Conservation (phyloP, 2,113 vertebrate genomes). For the Engraulis encrasicolus region DNA sequence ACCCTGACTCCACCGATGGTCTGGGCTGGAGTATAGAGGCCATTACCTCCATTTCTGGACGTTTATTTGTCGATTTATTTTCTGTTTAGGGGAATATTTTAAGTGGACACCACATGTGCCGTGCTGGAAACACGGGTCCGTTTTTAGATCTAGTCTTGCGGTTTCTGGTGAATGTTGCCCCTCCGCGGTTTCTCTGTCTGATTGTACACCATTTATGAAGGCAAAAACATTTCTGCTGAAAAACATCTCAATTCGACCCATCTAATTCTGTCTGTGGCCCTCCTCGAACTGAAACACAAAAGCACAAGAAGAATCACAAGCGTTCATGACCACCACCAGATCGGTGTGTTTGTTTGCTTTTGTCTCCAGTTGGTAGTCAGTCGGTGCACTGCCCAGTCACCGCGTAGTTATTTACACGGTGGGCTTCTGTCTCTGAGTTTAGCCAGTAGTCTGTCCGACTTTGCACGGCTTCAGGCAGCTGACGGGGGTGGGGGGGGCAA, state of each 20-base stretch:
- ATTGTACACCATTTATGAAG: not conserved
- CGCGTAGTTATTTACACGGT: not conserved
- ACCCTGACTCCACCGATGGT: no score
- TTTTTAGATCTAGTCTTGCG: not conserved
- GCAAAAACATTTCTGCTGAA: not conserved
- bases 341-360: not conserved
- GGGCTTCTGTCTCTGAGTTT: not conserved
- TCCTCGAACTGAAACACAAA: not conserved
- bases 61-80: not conserved
- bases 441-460: not conserved
- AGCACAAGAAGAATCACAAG: not conserved
- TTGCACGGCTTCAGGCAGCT: no score
- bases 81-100: not conserved
- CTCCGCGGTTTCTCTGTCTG: not conserved
- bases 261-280: not conserved
- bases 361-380: not conserved
- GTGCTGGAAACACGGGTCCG: not conserved
- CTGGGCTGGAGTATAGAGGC: not conserved
- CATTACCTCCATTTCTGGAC: slow-evolving; percentile 8
- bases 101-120: not conserved
- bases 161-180: not conserved
- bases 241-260: not conserved
- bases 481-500: no score
- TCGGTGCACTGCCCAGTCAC: not conserved
- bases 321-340: not conserved